A percentile compares a stretch with the other conserved stretches of the same genome.
These are phyloP conservation scores for Drosophila recens DNA, from an alignment of 2,888 invertebrate species.

Conservation along the genomic window DNA sequence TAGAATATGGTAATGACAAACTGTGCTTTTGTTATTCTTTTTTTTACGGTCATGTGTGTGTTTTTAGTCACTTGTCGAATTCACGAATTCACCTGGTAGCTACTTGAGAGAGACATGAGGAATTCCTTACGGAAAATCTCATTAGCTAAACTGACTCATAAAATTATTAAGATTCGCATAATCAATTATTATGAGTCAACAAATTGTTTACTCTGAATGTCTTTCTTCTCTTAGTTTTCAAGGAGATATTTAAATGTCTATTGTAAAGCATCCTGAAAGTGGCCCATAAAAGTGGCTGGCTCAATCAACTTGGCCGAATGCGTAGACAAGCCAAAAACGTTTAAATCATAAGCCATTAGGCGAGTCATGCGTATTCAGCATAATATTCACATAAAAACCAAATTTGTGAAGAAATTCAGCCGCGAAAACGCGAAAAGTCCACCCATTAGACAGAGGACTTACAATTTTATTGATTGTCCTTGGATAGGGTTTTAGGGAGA, in stretches of 20 bases:
- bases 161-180: slow-evolving; percentile 27
- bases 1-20: slow-evolving; percentile 69
- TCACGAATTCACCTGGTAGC: slow-evolving; percentile 39
- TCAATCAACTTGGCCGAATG: slow-evolving; percentile 62
- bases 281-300: slow-evolving; percentile 37
- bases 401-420: slow-evolving; percentile 62
- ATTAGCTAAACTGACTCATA: slow-evolving; percentile 22
- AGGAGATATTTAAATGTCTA: slow-evolving; percentile 28
- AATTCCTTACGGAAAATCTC: slow-evolving; percentile 12
- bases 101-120: slow-evolving; percentile 3
- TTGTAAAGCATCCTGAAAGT: slow-evolving; percentile 41
- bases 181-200: slow-evolving; percentile 11
- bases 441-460: slow-evolving; percentile 17
- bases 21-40: slow-evolving; percentile 59
- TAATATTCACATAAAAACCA: slow-evolving; percentile 73
- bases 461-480: slow-evolving; percentile 62
- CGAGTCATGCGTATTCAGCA: slow-evolving; percentile 67
- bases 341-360: slow-evolving; percentile 76
- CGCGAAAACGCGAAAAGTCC: slow-evolving; percentile 32
- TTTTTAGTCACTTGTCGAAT: slow-evolving; percentile 69
- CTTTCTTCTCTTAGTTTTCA: neutral
- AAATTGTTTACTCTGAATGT: slow-evolving; percentile 8
- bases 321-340: slow-evolving; percentile 42
- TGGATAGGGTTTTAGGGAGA: slow-evolving; percentile 2
- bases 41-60: slow-evolving; percentile 69